Evolutionary conservation across 2,888 invertebrate genomes (phyloP), one percentile per base, ranked within the genome.

Genomic region (Liposcelis brunnea): DNA sequence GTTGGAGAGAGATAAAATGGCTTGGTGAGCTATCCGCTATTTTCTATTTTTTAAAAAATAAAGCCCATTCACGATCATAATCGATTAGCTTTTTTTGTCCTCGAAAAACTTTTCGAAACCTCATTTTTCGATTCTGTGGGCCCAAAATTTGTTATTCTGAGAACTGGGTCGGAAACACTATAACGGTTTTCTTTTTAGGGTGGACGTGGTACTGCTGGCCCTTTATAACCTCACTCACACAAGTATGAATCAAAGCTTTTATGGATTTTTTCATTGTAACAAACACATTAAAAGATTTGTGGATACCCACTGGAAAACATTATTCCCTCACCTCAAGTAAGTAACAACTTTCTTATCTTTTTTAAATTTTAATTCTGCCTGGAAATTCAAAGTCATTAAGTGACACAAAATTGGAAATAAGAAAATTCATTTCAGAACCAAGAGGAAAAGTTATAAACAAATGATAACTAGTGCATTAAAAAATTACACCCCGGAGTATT

Each of bases 1-100:
- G 15, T 40, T 49, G 11, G 34, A 46, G 11, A 46, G 51, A 36
- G 19, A 37, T n/a, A 49, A 47, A 16, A 31, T 51, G 42, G 43
- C 48, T 42, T 51, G 51, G 51, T 51, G 45, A 48, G 32, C 32
- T 32, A n/a, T 15, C 16, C 14, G 7, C 6, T 35, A 16, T 14
- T 35, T 6, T 6, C 5, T 6, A 16, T 35, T 35, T 15, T 4
- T 35, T 15, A 32, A 32, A 32, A 6, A 6, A 4, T 35, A 7
- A 15, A 35, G 15, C 35, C 10, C 35, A 35, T 35, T 16, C 35
- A 35, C 15, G 4, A 10, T 35, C 5, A 14, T 35, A 4, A 7
- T 35, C n/a, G n/a, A 7, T 35, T 16, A 16, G 10, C 10, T 14
- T 35, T 35, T 35, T 7, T 6, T 35, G 35, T 35, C 35, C n/a